These are phyloP conservation scores for Scelioninae gen. 1 DNA, from an alignment of 2,888 invertebrate genomes.

Conservation along the genomic window DNA sequence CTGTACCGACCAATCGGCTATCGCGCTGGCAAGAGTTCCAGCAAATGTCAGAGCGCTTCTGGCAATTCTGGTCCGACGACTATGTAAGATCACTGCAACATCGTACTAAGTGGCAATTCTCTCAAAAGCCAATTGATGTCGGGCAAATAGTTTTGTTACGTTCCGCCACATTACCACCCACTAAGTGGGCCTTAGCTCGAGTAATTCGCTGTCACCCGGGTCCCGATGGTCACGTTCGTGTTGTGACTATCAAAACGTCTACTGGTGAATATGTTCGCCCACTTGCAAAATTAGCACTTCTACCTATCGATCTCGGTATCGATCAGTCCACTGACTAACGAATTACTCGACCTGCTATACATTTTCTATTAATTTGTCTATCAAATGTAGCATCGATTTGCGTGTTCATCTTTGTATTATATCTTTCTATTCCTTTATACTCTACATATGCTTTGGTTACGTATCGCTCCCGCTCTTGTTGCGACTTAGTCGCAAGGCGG, in stretches of 20 bases:
- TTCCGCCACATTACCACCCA: neutral
- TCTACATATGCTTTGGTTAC: neutral
- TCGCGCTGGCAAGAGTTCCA: neutral
- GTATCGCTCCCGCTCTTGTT: neutral
- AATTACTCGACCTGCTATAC: neutral
- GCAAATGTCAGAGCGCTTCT: neutral
- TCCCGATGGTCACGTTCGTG: neutral
- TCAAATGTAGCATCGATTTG: no score
- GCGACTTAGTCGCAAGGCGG: neutral
- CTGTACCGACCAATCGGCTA: neutral
- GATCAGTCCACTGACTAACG: neutral
- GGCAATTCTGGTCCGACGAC: neutral
- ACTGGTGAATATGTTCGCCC: neutral
- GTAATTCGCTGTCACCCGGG: neutral
- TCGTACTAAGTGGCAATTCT: slow-evolving; percentile 2
- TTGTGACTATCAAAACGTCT: neutral
- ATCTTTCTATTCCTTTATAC: neutral
- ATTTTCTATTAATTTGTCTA: no score
- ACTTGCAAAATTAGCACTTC: neutral
- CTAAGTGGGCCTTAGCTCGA: neutral
- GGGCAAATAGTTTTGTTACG: neutral
- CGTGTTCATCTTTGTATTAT: neutral
- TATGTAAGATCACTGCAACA: slow-evolving; percentile 1
- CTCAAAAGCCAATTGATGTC: neutral
- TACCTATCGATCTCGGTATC: neutral